These are phyloP conservation scores for Pollenia labialis DNA, from an alignment of 2,888 invertebrate genomes.

Conservation along the genomic window DNA sequence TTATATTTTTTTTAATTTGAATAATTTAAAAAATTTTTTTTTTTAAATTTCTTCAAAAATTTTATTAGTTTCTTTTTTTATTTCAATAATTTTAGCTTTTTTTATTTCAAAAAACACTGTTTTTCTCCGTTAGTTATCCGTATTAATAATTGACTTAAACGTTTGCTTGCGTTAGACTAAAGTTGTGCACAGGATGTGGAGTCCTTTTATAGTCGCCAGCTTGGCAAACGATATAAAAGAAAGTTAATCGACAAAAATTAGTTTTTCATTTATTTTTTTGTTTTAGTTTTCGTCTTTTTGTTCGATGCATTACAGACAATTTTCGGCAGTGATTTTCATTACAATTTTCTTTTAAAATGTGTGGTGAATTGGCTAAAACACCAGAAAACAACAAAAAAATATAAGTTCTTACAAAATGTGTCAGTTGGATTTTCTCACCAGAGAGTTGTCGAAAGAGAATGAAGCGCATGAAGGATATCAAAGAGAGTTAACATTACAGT, in stretches of 20 bases:
- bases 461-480: background rate
- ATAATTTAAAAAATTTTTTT: too few relatives aligned
- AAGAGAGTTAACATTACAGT: conserved; percentile 1
- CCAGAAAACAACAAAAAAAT: background rate
- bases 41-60: too few relatives aligned
- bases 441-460: conserved; percentile 24
- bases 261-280: conserved; percentile 13
- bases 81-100: background rate
- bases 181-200: conserved; percentile 43
- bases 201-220: conserved; percentile 70
- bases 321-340: conserved; percentile 35
- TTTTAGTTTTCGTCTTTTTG: background rate
- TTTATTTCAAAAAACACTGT: background rate
- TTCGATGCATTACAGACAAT: background rate
- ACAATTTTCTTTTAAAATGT: background rate
- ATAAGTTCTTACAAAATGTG: background rate
- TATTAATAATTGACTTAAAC: conserved; percentile 27
- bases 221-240: conserved; percentile 46
- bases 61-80: background rate
- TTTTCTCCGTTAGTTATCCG: conserved; percentile 26
- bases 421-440: background rate
- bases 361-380: conserved; percentile 40
- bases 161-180: conserved; percentile 59
- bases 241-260: background rate
- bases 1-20: too few relatives aligned